Evolutionary conservation across 2,113 vertebrate species (phyloP).

Genomic region (Gobiocypris rarus): DNA sequence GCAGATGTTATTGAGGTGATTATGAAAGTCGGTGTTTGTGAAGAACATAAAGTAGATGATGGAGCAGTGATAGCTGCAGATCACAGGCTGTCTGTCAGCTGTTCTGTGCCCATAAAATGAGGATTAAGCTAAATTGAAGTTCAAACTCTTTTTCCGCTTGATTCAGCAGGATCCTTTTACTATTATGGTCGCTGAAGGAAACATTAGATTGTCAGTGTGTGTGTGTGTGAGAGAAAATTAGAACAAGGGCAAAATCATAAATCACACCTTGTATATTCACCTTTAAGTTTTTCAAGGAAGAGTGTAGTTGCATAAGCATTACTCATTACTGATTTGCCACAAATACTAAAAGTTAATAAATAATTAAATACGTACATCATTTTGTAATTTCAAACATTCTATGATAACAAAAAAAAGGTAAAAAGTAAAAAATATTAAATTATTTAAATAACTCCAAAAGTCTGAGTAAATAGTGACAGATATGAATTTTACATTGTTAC

Average conservation of each 20-base stretch:
- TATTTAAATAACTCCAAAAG: neutral
- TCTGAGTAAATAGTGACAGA: neutral
- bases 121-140: conserved; percentile 47
- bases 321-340: neutral
- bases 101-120: conserved; percentile 21
- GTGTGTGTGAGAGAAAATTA: conserved; percentile 4
- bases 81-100: conserved; percentile 30
- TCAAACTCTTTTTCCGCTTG: conserved; percentile 8
- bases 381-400: neutral
- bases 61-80: neutral
- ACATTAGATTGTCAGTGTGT: conserved; percentile 35
- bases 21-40: neutral
- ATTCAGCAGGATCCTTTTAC: conserved; percentile 45
- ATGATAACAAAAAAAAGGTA: neutral
- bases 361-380: neutral
- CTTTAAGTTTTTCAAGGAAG: neutral
- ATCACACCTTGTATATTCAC: neutral
- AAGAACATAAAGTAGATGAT: neutral
- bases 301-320: neutral
- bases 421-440: neutral
- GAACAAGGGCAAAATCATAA: conserved; percentile 14
- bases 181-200: conserved; percentile 38
- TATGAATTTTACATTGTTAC: neutral
- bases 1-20: neutral
- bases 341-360: neutral